Evolutionary conservation across 2,888 invertebrate genomes (phyloP).

Genomic region (Trissolcus japonicus): DNA sequence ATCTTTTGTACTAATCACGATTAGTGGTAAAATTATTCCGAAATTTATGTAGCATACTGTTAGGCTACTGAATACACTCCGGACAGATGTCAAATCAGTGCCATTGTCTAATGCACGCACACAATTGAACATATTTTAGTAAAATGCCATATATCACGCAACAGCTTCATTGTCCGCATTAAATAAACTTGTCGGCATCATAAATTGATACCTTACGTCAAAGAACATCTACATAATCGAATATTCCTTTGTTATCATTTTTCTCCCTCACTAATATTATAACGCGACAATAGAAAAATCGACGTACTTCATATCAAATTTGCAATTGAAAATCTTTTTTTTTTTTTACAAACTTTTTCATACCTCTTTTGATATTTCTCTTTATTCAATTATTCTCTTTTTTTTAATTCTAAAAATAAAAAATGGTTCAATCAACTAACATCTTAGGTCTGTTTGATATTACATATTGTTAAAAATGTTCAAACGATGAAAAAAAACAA

Average conservation of each 20-base stretch:
- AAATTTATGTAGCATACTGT: conserved; percentile 12
- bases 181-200: conserved; percentile 17
- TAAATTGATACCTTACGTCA: conserved; percentile 10
- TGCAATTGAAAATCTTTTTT: background rate
- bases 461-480: background rate
- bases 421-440: too few species aligned
- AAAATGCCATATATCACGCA: conserved; percentile 33
- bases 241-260: conserved; percentile 2
- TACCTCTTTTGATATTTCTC: too few species aligned
- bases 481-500: background rate
- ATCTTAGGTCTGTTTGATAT: background rate
- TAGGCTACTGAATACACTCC: conserved; percentile 15
- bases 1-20: background rate
- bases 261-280: background rate
- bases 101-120: conserved; percentile 25
- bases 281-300: too few species aligned
- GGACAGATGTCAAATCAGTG: conserved; percentile 28
- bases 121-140: conserved; percentile 12
- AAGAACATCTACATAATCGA: conserved; percentile 13
- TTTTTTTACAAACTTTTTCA: background rate
- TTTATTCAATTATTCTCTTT: too few species aligned
- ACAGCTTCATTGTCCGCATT: conserved; percentile 24
- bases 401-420: too few species aligned
- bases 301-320: background rate
- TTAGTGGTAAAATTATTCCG: conserved; percentile 3